Base-by-base conservation (phyloP, 2,888 invertebrate species). In the Mystacides longicornis region DNA sequence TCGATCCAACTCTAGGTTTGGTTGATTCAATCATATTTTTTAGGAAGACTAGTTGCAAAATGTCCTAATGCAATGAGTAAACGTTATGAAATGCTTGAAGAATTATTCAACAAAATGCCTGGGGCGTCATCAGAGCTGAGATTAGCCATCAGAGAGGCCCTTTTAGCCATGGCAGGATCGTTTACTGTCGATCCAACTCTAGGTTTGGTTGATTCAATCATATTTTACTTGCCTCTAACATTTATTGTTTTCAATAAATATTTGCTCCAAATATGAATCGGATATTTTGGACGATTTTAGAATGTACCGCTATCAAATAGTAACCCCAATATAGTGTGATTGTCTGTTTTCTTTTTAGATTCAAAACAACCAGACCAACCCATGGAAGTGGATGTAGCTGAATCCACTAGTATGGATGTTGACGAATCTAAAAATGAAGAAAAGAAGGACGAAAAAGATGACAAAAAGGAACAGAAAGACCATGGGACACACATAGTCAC, bases 131-230 rank as follows among this genome's bases (percentile, higher is more conserved):
- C 77, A 0, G 83, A 84, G 61, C 70, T 82, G 63, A 81, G 80
- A 62, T 77, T 83, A 0, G 81, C 86, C 0, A 76, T 88, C 9
- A 74, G 87, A 21, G 87, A 87, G 64, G 82, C 85, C 0, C 65
- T 88, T 37, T 73, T 86, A 0, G 80, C 85, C 50, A 85, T 88
- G 82, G 78, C 85, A 0, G 75, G 75, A 3, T 83, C 85, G 1
- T 86, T 83, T 64, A 80, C 74, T 61, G 70, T 75, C 47, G 27
- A 37, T 11, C 64, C 62, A n/a, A 62, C 66, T 54, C 27, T 48
- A 16, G 46, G 46, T 46, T n/a, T n/a, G n/a, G n/a, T n/a, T n/a
- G n/a, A n/a, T n/a, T n/a, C n/a, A n/a, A n/a, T n/a, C n/a, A n/a
- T n/a, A n/a, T 37, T 27, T 27, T 52, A n/a, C n/a, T n/a, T n/a